phyloP scores from a whole-genome alignment of 2,113 vertebrate genomes.

The Amphiprion ocellaris region DNA sequence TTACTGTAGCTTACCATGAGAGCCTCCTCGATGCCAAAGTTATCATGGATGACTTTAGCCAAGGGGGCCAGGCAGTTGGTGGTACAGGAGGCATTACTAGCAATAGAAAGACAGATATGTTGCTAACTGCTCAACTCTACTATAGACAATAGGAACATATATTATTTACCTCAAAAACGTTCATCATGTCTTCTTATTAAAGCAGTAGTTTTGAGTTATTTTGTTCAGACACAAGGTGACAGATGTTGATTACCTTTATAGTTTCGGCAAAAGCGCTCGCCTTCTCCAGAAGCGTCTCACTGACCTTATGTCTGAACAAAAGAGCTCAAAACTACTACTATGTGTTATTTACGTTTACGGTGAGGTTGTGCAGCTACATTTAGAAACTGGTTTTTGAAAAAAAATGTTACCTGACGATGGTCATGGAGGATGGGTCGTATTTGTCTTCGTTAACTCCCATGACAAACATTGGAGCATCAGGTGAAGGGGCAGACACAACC shows the following conservation, averaged over 20 bases:
- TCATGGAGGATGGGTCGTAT: conserved; percentile 89
- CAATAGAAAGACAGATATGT: conserved; percentile 36
- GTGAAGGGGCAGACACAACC: conserved; percentile 90
- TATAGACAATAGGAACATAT: not conserved
- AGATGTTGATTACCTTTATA: too few relatives aligned
- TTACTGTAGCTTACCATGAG: conserved; percentile 87
- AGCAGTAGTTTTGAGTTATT: too few relatives aligned
- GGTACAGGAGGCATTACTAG: conserved; percentile 93
- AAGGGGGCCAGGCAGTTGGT: conserved; percentile 93
- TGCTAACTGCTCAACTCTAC: not conserved
- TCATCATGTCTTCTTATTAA: too few relatives aligned
- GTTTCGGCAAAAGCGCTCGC: too few relatives aligned
- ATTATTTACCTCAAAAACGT: not conserved
- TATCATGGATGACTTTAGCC: conserved; percentile 91
- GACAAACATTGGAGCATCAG: conserved; percentile 91
- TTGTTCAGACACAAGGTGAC: too few relatives aligned
- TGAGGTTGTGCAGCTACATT: not conserved
- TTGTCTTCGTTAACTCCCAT: conserved; percentile 92
- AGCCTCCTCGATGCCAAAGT: conserved; percentile 90
- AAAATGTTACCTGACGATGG: conserved; percentile 86
- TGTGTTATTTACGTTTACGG: not conserved
- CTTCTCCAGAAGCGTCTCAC: too few relatives aligned
- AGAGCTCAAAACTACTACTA: too few relatives aligned
- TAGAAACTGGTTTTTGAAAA: not conserved
- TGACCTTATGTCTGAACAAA: too few relatives aligned